Conservation (phyloP, 2,113 vertebrate species). For the Oncorhynchus gorbuscha region DNA sequence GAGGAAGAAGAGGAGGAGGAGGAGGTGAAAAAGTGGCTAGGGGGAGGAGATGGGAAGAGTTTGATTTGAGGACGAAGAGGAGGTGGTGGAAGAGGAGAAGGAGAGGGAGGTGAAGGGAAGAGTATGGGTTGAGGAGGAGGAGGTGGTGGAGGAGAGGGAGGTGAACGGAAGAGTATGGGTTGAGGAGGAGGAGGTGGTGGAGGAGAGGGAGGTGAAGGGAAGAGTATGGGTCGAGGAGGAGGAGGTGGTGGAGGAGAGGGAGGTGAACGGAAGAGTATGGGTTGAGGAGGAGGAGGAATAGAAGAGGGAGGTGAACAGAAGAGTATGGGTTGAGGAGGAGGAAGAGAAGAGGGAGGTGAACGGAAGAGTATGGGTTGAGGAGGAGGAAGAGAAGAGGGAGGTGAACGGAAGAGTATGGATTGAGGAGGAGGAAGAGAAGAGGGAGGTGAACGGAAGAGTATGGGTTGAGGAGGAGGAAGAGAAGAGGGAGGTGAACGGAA, state of each 20-base stretch:
- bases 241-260: neutral
- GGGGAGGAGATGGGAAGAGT: neutral
- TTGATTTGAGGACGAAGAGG: constrained; percentile 23
- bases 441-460: no score
- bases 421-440: neutral
- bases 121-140: constrained; percentile 4
- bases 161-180: no score
- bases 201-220: no score
- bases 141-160: neutral
- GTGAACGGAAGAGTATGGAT: no score
- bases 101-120: neutral
- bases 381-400: no score
- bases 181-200: no score
- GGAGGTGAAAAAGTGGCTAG: neutral
- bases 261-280: no score
- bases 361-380: no score
- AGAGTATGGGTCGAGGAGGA: neutral
- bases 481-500: neutral
- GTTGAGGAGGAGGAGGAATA: constrained; percentile 14
- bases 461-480: neutral
- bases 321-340: constrained; percentile 33
- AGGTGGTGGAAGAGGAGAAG: neutral
- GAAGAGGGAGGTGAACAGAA: neutral
- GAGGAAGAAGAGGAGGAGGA: constrained; percentile 16
- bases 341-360: neutral